Evolutionary conservation across 2,113 vertebrate genomes (phyloP).

Genomic region (Puma concolor): DNA sequence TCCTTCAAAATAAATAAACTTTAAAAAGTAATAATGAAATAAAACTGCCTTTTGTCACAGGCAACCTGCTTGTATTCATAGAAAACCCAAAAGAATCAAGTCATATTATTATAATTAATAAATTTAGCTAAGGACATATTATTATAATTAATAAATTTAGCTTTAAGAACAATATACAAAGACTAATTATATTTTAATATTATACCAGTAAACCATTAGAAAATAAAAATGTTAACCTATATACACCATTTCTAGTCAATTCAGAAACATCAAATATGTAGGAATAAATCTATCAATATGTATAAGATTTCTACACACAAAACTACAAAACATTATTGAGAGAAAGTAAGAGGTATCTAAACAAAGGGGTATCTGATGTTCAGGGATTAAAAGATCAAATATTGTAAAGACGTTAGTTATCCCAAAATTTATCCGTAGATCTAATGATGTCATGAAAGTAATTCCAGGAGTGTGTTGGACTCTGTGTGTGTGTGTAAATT

Average conservation of each 20-base stretch:
- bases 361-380: background rate
- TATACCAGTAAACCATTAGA: background rate
- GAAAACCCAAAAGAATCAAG: background rate
- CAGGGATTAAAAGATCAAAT: background rate
- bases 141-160: background rate
- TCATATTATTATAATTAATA: background rate
- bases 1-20: no score
- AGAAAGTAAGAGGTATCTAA: background rate
- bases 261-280: conserved; percentile 4
- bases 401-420: background rate
- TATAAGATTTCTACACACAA: background rate
- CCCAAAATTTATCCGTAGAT: background rate
- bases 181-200: background rate
- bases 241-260: background rate
- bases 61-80: background rate
- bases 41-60: background rate
- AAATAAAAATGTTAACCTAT: background rate
- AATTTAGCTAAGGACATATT: background rate
- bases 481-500: background rate
- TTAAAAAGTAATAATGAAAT: background rate
- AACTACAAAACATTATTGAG: background rate
- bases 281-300: background rate
- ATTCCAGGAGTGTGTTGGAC: background rate
- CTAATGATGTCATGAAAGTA: background rate
- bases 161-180: background rate